Evolutionary conservation across 2,113 vertebrate genomes (phyloP).

Genomic region (Actinemys pallida): DNA sequence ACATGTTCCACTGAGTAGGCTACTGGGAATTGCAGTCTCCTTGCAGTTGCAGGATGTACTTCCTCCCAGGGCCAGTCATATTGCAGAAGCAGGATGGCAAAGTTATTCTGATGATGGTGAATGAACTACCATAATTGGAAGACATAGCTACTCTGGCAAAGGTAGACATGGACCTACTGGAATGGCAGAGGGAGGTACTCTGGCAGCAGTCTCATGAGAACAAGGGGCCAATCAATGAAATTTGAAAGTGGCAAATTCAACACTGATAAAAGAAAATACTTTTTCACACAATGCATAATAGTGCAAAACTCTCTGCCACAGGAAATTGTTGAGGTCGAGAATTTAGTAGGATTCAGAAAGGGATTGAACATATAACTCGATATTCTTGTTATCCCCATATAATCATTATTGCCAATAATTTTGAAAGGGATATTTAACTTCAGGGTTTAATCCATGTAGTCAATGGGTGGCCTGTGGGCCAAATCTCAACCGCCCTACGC

Average conservation of each 20-base stretch:
- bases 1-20: background rate
- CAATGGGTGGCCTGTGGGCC: background rate
- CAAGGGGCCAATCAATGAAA: background rate
- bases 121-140: background rate
- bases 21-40: background rate
- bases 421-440: background rate
- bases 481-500: background rate
- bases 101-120: background rate
- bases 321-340: background rate
- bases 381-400: background rate
- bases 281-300: background rate
- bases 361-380: background rate
- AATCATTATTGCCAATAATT: background rate
- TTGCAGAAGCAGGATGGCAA: background rate
- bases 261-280: background rate
- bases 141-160: background rate
- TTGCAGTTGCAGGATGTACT: background rate
- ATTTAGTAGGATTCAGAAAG: background rate
- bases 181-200: background rate
- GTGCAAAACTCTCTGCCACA: background rate
- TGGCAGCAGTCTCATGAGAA: background rate
- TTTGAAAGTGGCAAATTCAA: background rate
- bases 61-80: accelerated
- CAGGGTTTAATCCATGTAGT: background rate
- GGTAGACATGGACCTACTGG: background rate